Evolutionary conservation across 2,797 vertebrate genomes (phyloP).

Genomic region (Falco columbarius): DNA sequence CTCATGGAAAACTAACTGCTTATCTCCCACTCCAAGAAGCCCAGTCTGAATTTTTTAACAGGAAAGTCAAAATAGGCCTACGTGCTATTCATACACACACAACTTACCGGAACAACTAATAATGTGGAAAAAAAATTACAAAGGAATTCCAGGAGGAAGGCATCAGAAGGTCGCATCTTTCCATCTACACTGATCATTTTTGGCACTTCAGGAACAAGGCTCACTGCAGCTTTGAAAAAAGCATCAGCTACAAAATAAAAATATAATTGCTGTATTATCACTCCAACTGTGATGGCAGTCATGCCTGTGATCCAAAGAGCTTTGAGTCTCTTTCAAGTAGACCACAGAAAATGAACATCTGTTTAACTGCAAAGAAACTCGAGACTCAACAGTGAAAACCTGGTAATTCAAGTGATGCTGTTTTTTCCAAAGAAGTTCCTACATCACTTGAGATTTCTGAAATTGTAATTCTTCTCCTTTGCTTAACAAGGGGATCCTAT

Average conservation of each 20-base stretch:
- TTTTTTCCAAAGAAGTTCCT: background rate
- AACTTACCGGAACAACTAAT: conserved; percentile 91
- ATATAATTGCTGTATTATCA: background rate
- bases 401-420: background rate
- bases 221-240: conserved; percentile 93
- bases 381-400: background rate
- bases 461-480: background rate
- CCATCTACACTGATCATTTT: conserved; percentile 92
- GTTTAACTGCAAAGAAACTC: background rate
- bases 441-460: background rate
- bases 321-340: background rate
- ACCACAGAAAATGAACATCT: background rate
- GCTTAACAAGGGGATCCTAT: background rate
- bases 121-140: conserved; percentile 92
- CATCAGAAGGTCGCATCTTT: conserved; percentile 90
- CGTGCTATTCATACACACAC: background rate
- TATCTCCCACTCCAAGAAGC: background rate
- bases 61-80: background rate
- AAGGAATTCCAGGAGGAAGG: conserved; percentile 93
- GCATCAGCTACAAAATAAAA: conserved; percentile 87
- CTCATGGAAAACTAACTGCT: background rate
- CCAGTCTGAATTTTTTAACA: background rate
- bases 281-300: background rate
- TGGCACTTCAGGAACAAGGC: conserved; percentile 91
- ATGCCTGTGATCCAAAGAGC: background rate